Evolutionary conservation across 2,888 invertebrate species (phyloP), one percentile per base, ranked within the genome.

Genomic region (Caenorhabditis sp.): DNA sequence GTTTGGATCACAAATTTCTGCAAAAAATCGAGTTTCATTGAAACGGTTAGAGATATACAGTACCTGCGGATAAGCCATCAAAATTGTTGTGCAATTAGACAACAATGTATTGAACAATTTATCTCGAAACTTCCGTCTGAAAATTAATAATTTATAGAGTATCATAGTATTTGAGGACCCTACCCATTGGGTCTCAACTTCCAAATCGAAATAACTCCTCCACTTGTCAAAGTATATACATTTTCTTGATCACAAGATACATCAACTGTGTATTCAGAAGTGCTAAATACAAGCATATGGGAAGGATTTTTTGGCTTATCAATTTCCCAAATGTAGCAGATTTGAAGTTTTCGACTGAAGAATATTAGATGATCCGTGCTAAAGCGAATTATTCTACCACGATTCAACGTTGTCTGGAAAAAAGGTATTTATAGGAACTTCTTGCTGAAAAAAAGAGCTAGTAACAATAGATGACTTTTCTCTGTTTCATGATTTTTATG

Each of bases 191-290:
- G 64, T n/a, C 70, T 49, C 66, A 82, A 66, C 20, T 73, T 77
- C 82, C 82, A 82, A 20, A 76, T 67, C 1, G 82, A 81, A 3
- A 82, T 59, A 25, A 77, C 70, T 38, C 82, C 82, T 31, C 70
- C 72, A 21, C 67, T 69, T 0, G 82, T 81, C 26, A 82, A 49
- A 3, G 76, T 73, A 59, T 75, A 81, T 31, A 82, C 36, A 20
- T 27, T 14, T 17, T 56, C 38, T 36, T 64, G 61, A 23, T 64
- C 66, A 49, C 59, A 59, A 0, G 67, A 59, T 53, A 78, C 57
- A 38, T 78, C 77, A 4, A 78, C 75, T 8, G 75, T 78, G 43
- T 70, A 67, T 52, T 78, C 77, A 14, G 56, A 49, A 7, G 67
- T 25, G 0, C 67, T 57, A 57, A 78, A 78, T 21, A 38, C 43